These are phyloP conservation scores for Tapera naevia DNA, from an alignment of 2,797 vertebrate genomes.

Conservation along the genomic window DNA sequence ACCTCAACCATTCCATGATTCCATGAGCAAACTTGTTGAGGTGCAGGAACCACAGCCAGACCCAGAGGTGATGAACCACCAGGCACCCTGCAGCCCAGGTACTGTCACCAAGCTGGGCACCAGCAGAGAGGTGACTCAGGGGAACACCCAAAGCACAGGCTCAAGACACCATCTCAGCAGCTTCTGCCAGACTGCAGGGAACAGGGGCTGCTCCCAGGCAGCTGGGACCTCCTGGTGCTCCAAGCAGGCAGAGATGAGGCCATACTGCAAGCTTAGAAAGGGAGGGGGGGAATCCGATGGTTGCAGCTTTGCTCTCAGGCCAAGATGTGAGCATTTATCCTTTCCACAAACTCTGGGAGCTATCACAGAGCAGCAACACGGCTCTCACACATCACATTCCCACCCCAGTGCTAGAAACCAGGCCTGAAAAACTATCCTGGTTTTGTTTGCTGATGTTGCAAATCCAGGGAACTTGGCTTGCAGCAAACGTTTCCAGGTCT, in stretches of 20 bases:
- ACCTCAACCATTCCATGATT: too few relatives aligned
- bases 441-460: not conserved
- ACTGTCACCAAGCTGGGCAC: too few relatives aligned
- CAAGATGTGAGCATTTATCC: rapidly evolving
- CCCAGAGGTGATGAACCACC: too few relatives aligned
- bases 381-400: rapidly evolving
- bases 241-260: not conserved
- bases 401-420: too few relatives aligned
- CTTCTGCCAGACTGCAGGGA: not conserved
- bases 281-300: rapidly evolving
- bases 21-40: too few relatives aligned
- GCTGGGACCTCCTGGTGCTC: not conserved
- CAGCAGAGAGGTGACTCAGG: too few relatives aligned
- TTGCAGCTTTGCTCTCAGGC: not conserved
- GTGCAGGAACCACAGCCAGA: too few relatives aligned
- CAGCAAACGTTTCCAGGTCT: not conserved
- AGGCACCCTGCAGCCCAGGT: too few relatives aligned
- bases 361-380: not conserved
- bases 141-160: too few relatives aligned
- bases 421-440: not conserved
- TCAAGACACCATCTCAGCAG: rapidly evolving
- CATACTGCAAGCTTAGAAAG: too few relatives aligned
- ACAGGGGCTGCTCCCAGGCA: not conserved
- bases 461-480: not conserved
- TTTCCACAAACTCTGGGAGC: not conserved